Evolutionary conservation across 2,888 invertebrate species (phyloP), one percentile per base, ranked within the genome.

Genomic region (Sphaerophoria rueppellii): DNA sequence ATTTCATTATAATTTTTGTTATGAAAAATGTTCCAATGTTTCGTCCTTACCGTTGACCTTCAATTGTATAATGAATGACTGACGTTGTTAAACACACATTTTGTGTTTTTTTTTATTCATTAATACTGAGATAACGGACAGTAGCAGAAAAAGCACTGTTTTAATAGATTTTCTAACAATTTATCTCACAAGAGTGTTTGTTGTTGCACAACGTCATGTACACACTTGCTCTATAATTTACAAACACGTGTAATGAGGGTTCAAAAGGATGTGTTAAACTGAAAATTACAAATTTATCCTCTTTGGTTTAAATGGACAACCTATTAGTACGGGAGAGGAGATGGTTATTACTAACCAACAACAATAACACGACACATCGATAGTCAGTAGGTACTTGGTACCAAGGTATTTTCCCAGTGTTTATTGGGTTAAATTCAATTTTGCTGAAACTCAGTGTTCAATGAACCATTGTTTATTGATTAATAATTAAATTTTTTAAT

Each of bases 391-490:
- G 9, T 9, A 43, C 43, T 4, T 9, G 4, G 43, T 9, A 43
- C 4, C 4, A 0, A 43, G 14, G 50, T 50, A 65, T 50, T 54
- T 67, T 40, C 54, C 24, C 40, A 67, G 52, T 67, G 67, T 67
- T 54, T 54, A 54, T 67, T 52, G 40, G 50, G 12, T 50, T 5
- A 67, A 67, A 67, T 67, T 40, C 54, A 67, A 67, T 67, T 24
- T 67, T 67, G 67, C 67, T 34, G 6, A 65, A 67, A 32, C 67
- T 67, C 67, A 67, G 54, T 67, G 67, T 67, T 40, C 67, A 67
- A 67, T 67, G 67, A 54, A 67, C 52, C 54, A 67, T 67, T 67
- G 67, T 67, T 54, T 54, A 67, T 67, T 67, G 67, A 67, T 67
- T 67, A 67, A 67, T 54, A 67, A 67, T 67, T 67, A 67, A 60